Conservation (phyloP, 2,113 vertebrate species). For the Mesitornis unicolor region DNA sequence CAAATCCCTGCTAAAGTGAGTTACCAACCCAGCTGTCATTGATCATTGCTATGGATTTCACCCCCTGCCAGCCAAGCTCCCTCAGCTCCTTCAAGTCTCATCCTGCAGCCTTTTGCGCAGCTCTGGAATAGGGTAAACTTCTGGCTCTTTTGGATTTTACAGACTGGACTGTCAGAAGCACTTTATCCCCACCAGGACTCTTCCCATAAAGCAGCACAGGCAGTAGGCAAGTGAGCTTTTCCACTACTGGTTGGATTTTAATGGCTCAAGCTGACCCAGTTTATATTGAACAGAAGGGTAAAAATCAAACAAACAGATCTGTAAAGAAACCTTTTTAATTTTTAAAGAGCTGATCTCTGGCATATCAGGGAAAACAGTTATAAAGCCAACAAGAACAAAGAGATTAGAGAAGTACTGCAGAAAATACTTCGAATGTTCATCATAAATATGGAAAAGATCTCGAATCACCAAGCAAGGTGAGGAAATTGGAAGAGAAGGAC, state of each 20-base stretch:
- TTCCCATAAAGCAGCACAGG: not conserved
- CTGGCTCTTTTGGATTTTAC: not conserved
- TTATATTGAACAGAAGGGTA: not conserved
- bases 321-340: not conserved
- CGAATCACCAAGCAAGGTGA: not conserved
- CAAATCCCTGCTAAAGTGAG: not conserved
- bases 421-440: not conserved
- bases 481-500: not conserved
- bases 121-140: not conserved
- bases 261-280: not conserved
- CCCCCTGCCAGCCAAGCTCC: not conserved
- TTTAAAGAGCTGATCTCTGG: not conserved
- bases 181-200: not conserved
- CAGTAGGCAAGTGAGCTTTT: not conserved
- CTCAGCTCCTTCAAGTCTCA: not conserved
- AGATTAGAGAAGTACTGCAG: not conserved
- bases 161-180: not conserved
- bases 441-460: not conserved
- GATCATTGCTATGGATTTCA: not conserved
- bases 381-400: not conserved
- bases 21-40: not conserved
- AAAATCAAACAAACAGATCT: not conserved
- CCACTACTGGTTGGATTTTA: not conserved
- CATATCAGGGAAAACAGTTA: not conserved
- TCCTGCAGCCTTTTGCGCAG: fast-evolving